A percentile compares a stretch with the other conserved stretches of the same genome.
Evolutionary conservation across 1,140 invertebrate species (phyloP).

Genomic region (Varroa destructor): DNA sequence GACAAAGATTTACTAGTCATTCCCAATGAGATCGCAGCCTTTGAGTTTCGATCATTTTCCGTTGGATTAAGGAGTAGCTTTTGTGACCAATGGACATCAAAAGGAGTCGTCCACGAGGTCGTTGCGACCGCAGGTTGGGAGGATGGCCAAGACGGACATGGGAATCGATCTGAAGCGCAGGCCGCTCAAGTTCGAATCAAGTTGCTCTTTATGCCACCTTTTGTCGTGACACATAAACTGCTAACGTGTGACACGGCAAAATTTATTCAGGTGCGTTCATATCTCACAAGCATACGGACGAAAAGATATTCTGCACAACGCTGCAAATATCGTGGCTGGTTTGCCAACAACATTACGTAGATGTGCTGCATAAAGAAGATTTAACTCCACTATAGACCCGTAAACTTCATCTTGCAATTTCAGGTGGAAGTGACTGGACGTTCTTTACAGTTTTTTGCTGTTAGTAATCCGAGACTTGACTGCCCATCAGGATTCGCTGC

Average conservation of each 20-base stretch:
- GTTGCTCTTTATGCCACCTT: conserved; percentile 64
- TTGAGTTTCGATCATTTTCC: not conserved
- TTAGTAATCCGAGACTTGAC: not conserved
- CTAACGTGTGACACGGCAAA: conserved; percentile 56
- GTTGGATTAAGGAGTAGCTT: conserved; percentile 16
- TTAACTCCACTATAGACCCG: too few species aligned
- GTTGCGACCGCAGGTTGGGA: conserved; percentile 18
- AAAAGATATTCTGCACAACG: not conserved
- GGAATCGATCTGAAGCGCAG: too few species aligned
- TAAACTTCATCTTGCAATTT: not conserved
- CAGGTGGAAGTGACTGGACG: conserved; percentile 8
- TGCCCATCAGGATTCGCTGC: conserved; percentile 1
- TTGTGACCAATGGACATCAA: conserved; percentile 39
- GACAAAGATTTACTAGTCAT: not conserved
- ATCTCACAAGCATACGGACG: conserved; percentile 11
- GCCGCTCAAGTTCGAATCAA: conserved; percentile 40
- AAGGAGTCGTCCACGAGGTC: conserved; percentile 36
- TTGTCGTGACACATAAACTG: conserved; percentile 60
- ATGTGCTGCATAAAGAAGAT: too few species aligned
- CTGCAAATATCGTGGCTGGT: too few species aligned
- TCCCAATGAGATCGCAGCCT: not conserved
- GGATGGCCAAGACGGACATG: conserved; percentile 14
- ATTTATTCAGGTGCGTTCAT: conserved; percentile 16
- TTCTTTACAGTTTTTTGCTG: conserved; percentile 1
- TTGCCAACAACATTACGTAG: too few species aligned